phyloP scores from a whole-genome alignment of 1,140 invertebrate species.

The Luehdorfia chinensis region DNA sequence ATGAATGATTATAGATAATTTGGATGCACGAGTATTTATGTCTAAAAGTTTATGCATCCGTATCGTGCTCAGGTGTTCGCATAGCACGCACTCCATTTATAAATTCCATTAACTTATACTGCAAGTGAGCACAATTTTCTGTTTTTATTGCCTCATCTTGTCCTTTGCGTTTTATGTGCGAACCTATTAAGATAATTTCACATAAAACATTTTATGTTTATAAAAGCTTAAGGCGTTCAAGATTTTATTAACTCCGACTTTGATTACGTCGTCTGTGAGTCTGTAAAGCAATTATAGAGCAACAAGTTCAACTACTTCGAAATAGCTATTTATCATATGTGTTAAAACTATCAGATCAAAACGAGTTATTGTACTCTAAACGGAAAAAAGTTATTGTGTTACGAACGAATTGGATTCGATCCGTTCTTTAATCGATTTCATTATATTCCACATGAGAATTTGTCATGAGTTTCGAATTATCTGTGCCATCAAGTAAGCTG shows the following conservation, averaged over 20 bases:
- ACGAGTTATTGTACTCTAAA: slow-evolving; percentile 3
- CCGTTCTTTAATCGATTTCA: slow-evolving; percentile 5
- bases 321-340: neutral
- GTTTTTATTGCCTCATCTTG: slow-evolving; percentile 8
- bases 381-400: neutral
- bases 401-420: neutral
- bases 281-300: slow-evolving; percentile 2
- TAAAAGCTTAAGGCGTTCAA: slow-evolving; percentile 1
- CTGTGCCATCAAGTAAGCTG: slow-evolving; percentile 5
- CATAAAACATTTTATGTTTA: slow-evolving; percentile 11
- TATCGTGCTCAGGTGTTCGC: no score
- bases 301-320: neutral
- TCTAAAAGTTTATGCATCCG: no score
- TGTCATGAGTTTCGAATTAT: slow-evolving; percentile 15
- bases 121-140: slow-evolving; percentile 2
- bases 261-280: slow-evolving; percentile 1
- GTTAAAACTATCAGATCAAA: slow-evolving; percentile 1
- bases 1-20: no score
- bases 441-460: slow-evolving; percentile 13
- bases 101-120: slow-evolving; percentile 13
- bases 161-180: slow-evolving; percentile 11
- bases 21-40: no score
- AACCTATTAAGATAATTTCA: slow-evolving; percentile 10
- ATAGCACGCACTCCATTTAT: neutral
- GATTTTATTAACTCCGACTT: neutral